Conservation (phyloP, 2,888 invertebrate genomes). For the Lagria hirta region DNA sequence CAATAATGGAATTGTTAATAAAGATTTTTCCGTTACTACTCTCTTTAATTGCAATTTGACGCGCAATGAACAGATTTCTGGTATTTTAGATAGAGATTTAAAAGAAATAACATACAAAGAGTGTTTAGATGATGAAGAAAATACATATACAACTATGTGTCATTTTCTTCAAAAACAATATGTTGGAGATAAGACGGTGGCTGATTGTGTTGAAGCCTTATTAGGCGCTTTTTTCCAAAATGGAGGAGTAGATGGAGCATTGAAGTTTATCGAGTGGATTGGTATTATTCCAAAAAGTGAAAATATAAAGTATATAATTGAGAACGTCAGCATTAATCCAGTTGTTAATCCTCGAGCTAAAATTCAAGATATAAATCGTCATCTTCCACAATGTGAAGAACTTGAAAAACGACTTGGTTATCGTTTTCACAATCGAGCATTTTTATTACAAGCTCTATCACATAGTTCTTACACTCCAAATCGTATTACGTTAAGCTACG, state of each 20-base stretch:
- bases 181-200: conserved; percentile 66
- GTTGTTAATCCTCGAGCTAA: conserved; percentile 50
- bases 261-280: conserved; percentile 55
- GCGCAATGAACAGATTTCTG: conserved; percentile 51
- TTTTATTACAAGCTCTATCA: conserved; percentile 87
- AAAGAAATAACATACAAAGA: conserved; percentile 14
- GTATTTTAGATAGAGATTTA: conserved; percentile 40
- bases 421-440: conserved; percentile 77
- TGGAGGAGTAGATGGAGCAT: conserved; percentile 48
- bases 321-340: conserved; percentile 46
- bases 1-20: conserved; percentile 49
- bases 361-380: conserved; percentile 54
- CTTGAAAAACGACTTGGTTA: conserved; percentile 71
- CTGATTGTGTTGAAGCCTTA: conserved; percentile 85
- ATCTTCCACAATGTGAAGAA: conserved; percentile 40
- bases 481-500: conserved; percentile 83
- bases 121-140: conserved; percentile 35
- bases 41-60: conserved; percentile 56
- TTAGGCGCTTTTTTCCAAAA: conserved; percentile 72
- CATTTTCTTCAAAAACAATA: conserved; percentile 55
- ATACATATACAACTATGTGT: conserved; percentile 45
- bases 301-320: conserved; percentile 40
- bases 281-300: conserved; percentile 50
- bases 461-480: conserved; percentile 88
- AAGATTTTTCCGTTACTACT: conserved; percentile 52